Evolutionary conservation across 1,140 invertebrate genomes (phyloP).

Genomic region (Antheraea mylitta): DNA sequence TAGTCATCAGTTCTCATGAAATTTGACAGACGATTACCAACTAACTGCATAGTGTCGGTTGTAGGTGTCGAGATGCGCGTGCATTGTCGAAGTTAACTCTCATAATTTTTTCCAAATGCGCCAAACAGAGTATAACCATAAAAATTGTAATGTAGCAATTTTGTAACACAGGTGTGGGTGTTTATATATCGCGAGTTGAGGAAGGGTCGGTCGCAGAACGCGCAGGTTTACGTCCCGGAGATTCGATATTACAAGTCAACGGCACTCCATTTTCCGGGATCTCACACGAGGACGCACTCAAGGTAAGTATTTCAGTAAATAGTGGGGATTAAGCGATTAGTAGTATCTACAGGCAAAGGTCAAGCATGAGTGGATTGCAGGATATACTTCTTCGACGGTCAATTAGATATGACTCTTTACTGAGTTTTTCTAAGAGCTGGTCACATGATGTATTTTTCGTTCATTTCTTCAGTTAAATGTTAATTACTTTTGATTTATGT

Average conservation of each 20-base stretch:
- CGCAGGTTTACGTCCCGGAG: slow-evolving; percentile 90
- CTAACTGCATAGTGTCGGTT: too few species aligned
- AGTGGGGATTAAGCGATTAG: neutral
- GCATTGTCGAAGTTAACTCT: too few species aligned
- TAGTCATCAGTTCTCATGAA: too few species aligned
- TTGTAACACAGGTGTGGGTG: slow-evolving; percentile 84
- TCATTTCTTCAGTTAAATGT: too few species aligned
- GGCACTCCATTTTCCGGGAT: slow-evolving; percentile 92
- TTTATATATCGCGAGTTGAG: slow-evolving; percentile 93
- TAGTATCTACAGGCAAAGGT: neutral
- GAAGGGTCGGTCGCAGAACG: slow-evolving; percentile 92
- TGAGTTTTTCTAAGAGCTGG: too few species aligned
- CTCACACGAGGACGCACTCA: slow-evolving; percentile 92
- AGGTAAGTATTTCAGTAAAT: slow-evolving; percentile 78
- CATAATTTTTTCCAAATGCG: too few species aligned
- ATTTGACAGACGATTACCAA: too few species aligned
- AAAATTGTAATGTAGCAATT: neutral
- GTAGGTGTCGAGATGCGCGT: too few species aligned
- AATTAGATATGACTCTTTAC: neutral
- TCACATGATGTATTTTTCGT: too few species aligned
- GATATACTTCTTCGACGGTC: neutral
- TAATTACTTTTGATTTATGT: too few species aligned
- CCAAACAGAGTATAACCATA: too few species aligned
- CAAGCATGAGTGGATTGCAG: neutral
- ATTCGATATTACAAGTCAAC: slow-evolving; percentile 94